Percentiles rank a stretch among this genome's conserved stretches.
These are phyloP conservation scores for Pseudochirops corinnae DNA, from an alignment of 2,797 vertebrate species.

Conservation along the genomic window DNA sequence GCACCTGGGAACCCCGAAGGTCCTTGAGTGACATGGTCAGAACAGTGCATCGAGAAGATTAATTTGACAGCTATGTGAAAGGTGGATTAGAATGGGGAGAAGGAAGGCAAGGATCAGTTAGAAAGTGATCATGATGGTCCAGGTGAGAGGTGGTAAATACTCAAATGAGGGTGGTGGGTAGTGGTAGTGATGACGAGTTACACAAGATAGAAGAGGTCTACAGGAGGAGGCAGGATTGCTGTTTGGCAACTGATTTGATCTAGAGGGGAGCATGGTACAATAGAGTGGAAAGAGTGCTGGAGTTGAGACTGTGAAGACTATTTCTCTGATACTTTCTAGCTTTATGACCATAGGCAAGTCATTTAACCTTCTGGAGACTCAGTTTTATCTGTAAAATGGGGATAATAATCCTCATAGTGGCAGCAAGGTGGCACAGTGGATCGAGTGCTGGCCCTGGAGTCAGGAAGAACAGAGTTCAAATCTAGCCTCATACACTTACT, in stretches of 20 bases:
- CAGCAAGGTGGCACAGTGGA: neutral
- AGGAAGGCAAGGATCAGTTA: neutral
- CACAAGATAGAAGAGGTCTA: neutral
- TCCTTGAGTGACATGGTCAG: neutral
- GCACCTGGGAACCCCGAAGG: neutral
- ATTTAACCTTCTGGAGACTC: neutral
- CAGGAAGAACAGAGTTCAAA: neutral
- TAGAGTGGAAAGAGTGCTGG: neutral
- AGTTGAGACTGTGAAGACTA: neutral
- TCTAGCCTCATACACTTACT: neutral
- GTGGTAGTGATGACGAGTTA: neutral
- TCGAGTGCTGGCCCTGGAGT: neutral
- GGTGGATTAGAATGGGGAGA: neutral
- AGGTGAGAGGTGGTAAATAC: neutral
- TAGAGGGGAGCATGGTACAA: neutral
- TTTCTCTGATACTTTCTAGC: neutral
- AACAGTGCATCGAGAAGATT: neutral
- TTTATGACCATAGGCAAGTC: neutral
- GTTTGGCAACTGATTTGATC: neutral
- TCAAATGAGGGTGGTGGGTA: neutral
- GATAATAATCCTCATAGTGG: neutral
- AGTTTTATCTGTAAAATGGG: neutral
- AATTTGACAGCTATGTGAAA: neutral
- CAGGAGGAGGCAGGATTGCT: neutral
- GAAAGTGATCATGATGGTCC: neutral